Evolutionary conservation across 2,797 vertebrate genomes (phyloP).

Genomic region (Rachycentron canadum): DNA sequence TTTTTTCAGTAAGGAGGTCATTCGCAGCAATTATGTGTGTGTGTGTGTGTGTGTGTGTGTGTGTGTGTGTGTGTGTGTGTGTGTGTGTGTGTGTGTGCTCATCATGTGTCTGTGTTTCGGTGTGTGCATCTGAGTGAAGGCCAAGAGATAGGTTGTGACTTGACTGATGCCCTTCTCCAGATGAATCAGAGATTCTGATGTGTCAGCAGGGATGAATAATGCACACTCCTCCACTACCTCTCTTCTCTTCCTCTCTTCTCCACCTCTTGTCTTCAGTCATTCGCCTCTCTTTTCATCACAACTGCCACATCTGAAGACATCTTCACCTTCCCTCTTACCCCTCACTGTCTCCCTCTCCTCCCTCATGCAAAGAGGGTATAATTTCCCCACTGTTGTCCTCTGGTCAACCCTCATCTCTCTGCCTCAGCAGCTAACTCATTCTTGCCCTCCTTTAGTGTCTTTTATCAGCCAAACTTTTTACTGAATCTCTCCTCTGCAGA

Average conservation of each 20-base stretch:
- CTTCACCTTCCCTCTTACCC: conserved; percentile 56
- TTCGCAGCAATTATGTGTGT: conserved; percentile 44
- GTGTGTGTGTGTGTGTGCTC: conserved; percentile 28
- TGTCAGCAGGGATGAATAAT: conserved; percentile 87
- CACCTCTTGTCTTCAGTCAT: conserved; percentile 76
- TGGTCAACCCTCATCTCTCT: conserved; percentile 59
- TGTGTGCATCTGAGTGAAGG: conserved; percentile 70
- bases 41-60: conserved; percentile 28
- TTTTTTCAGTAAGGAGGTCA: conserved; percentile 38
- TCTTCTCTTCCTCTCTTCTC: conserved; percentile 62
- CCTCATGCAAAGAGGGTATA: conserved; percentile 52
- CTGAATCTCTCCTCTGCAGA: conserved; percentile 21
- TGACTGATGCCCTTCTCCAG: conserved; percentile 83
- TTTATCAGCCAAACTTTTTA: neutral
- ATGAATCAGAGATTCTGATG: conserved; percentile 85
- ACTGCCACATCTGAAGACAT: conserved; percentile 77
- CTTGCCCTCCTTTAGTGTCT: conserved; percentile 6
- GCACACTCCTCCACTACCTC: conserved; percentile 75
- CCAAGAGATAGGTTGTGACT: conserved; percentile 76
- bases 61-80: conserved; percentile 37
- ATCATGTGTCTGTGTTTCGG: conserved; percentile 34
- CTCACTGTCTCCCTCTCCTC: conserved; percentile 33
- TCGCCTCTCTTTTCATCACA: conserved; percentile 77
- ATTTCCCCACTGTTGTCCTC: conserved; percentile 52
- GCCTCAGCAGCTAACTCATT: conserved; percentile 38